These are phyloP conservation scores for Hypomecis atomaria DNA, from an alignment of 2,888 invertebrate genomes.

Conservation along the genomic window DNA sequence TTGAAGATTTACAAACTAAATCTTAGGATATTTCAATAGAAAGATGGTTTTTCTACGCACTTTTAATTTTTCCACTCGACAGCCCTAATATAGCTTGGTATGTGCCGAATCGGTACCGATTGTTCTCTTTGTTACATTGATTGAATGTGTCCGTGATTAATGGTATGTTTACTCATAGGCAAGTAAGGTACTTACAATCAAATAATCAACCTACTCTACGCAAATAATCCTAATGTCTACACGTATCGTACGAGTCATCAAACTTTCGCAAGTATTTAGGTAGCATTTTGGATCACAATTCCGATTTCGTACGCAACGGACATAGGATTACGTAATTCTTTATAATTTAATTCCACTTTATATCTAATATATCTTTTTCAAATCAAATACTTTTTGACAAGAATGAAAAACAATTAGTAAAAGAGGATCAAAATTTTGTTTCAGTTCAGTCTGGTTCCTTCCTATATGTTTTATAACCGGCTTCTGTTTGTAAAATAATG, in stretches of 20 bases:
- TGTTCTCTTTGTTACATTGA: slow-evolving; percentile 52
- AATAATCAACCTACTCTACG: slow-evolving; percentile 8
- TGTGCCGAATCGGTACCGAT: slow-evolving; percentile 38
- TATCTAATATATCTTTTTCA: too few relatives aligned
- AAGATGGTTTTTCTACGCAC: too few relatives aligned
- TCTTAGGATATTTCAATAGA: too few relatives aligned
- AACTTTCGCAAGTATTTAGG: slow-evolving; percentile 13
- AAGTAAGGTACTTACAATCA: slow-evolving; percentile 3
- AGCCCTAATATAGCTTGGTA: too few relatives aligned
- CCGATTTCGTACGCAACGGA: neutral
- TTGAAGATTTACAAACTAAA: too few relatives aligned
- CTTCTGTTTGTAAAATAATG: too few relatives aligned
- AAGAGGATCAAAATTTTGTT: too few relatives aligned
- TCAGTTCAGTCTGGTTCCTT: too few relatives aligned
- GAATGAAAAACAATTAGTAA: too few relatives aligned
- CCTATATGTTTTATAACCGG: too few relatives aligned
- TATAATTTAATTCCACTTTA: neutral
- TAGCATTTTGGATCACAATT: slow-evolving; percentile 10
- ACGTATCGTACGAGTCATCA: neutral
- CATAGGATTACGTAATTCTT: neutral
- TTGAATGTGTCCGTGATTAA: slow-evolving; percentile 51
- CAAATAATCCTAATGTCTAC: neutral
- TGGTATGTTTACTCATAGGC: slow-evolving; percentile 41
- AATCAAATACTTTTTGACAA: too few relatives aligned
- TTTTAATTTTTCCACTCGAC: too few relatives aligned